Base-by-base conservation (phyloP, 2,888 invertebrate species). In the Platycnemis pennipes region DNA sequence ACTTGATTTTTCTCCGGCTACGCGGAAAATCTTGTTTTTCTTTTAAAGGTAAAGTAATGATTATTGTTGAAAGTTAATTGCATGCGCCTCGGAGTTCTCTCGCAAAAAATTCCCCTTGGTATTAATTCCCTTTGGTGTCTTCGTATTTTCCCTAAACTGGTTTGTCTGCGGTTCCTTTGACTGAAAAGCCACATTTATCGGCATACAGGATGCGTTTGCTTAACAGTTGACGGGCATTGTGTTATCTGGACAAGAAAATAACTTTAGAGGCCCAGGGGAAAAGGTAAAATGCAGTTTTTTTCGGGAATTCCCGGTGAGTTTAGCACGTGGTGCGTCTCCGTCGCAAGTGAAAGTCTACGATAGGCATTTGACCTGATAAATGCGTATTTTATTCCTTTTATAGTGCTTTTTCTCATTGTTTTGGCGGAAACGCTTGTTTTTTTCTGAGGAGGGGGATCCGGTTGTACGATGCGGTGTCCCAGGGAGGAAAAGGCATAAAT, bases 391-490 rank as follows among this genome's bases (percentile, higher is more conserved):
- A 37, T 37, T 77, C 13, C n/a, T n/a, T n/a, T n/a, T n/a, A n/a
- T n/a, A n/a, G n/a, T n/a, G 37, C 77, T 37, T 77, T 3, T 77
- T 11, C 77, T 31, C 77, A 49, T 77, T 77, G 77, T 77, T 7
- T 37, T 13, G 13, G 77, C 37, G 77, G 77, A 77, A 77, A 16
- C 16, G 31, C 16, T 77, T 16, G 11, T 77, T 69, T 8, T 77
- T 77, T 31, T 77, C n/a, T n/a, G n/a, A n/a, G n/a, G n/a, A n/a
- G n/a, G n/a, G 31, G 77, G 77, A 77, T 77, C 77, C 77, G 77
- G 37, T 31, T 37, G 37, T 13, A 31, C 37, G 13, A 77, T 11
- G 8, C 4, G 31, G 77, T 37, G 26, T 37, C 77, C 11, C 11
- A 37, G 77, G 2, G 77, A 77, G 37, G 37, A 22, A 53, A 53